Base-by-base conservation (phyloP, 2,113 vertebrate species). In the Balaeniceps rex region DNA sequence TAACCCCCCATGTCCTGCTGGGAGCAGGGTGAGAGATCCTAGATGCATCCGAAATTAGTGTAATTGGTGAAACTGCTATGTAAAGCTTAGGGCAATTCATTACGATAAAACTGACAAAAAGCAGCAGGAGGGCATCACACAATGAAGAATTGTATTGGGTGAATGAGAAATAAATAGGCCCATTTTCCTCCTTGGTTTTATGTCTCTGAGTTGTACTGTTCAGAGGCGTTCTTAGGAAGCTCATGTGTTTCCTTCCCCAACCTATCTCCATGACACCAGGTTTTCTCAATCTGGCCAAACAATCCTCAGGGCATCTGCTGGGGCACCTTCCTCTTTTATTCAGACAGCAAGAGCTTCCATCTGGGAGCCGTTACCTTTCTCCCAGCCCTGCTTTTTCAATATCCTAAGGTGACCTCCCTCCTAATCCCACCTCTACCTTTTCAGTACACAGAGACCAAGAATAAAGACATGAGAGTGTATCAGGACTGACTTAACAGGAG, bases 51-150 rank as follows among this genome's bases (percentile, higher is more conserved):
- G 2, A 91, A 94, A 90, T 36, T 9, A 21, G 11, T 34, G 69
- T 61, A 87, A 94, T 58, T 84, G 92, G 61, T 69, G 57, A 78
- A 93, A 74, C 34, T 47, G 80, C 68, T 31, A 13, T 18, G 51
- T 31, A 75, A 94, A 90, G 93, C 81, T 91, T 42, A 55, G 65
- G 78, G 84, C 92, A 83, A 66, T 72, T 93, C 82, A 84, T 96
- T 61, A 79, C 4, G 36, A 78, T 91, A 83, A 94, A 92, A n/a
- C 72, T 82, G 82, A 79, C 89, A 95, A 87, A 85, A 81, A 91
- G 88, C 91, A 95, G 93, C 76, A 88, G 87, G 90, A 75, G 63
- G 34, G 61, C 71, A 80, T 76, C 87, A 84, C 57, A 77, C 71
- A 87, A 57, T 23, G 76, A 85, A 83, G 68, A 82, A 88, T 9